phyloP scores from a whole-genome alignment of 1,140 invertebrate genomes.

The Brachionus rotundiformis region DNA sequence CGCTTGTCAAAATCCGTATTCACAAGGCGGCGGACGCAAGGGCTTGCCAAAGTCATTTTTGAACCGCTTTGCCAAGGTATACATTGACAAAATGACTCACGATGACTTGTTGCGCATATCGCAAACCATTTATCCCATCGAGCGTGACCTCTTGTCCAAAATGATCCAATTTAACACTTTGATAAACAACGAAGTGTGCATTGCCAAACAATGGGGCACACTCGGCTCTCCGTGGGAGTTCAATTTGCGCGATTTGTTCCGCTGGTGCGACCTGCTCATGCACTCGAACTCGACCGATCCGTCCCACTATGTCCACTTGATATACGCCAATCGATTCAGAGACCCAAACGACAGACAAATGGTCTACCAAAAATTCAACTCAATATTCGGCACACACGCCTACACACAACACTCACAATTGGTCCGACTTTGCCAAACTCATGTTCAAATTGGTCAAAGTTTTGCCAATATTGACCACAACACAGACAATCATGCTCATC shows the following conservation, averaged over 20 bases:
- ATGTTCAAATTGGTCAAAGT: slow-evolving; percentile 62
- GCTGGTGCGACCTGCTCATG: slow-evolving; percentile 79
- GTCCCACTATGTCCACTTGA: slow-evolving; percentile 65
- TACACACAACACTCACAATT: neutral
- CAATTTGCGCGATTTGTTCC: slow-evolving; percentile 88
- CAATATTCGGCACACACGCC: neutral
- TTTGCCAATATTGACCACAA: neutral
- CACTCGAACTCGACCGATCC: slow-evolving; percentile 52
- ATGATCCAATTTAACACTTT: slow-evolving; percentile 81
- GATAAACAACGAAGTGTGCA: slow-evolving; percentile 55
- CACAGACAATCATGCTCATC: no score
- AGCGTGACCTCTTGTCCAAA: slow-evolving; percentile 66
- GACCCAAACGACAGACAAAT: slow-evolving; percentile 72
- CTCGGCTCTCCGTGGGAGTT: slow-evolving; percentile 88
- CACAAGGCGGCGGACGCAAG: slow-evolving; percentile 89
- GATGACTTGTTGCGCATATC: slow-evolving; percentile 74
- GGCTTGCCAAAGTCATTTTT: slow-evolving; percentile 94
- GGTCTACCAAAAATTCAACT: neutral
- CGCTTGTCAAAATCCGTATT: slow-evolving; percentile 95
- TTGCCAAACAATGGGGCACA: slow-evolving; percentile 68
- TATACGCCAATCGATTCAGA: slow-evolving; percentile 81
- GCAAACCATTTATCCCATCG: slow-evolving; percentile 63
- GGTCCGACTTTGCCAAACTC: slow-evolving; percentile 52
- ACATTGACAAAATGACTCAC: slow-evolving; percentile 76
- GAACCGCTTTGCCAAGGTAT: slow-evolving; percentile 85